Percentiles rank a stretch among this genome's conserved stretches.
Evolutionary conservation across 2,888 invertebrate species (phyloP).

Genomic region (Spisula solida): DNA sequence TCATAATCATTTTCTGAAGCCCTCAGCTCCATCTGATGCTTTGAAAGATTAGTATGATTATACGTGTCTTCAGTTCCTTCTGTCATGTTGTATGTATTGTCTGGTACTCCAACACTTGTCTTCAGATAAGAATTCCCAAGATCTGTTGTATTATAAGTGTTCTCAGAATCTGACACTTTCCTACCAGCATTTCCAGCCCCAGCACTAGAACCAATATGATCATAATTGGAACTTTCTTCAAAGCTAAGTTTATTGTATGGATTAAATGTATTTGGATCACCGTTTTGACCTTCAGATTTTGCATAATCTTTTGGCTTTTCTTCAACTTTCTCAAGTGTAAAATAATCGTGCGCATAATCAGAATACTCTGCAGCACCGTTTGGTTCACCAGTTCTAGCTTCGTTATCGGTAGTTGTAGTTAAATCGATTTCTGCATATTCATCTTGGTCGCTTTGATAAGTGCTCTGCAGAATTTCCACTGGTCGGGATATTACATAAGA

Average conservation of each 20-base stretch:
- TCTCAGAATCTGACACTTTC: not conserved
- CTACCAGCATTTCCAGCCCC: not conserved
- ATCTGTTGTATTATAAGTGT: not conserved
- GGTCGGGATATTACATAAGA: not conserved
- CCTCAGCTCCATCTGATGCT: not conserved
- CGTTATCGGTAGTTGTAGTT: not conserved
- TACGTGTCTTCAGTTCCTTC: not conserved
- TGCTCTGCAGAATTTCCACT: not conserved
- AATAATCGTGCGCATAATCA: not conserved
- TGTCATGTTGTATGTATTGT: not conserved
- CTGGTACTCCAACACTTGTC: not conserved
- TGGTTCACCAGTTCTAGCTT: not conserved
- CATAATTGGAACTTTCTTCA: not conserved
- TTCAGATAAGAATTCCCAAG: not conserved
- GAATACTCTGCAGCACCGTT: not conserved
- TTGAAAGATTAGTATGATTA: not conserved
- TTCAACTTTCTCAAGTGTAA: not conserved
- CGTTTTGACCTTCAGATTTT: not conserved
- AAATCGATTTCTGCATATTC: not conserved
- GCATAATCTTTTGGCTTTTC: not conserved
- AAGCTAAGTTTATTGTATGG: conserved; percentile 9
- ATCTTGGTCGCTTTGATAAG: not conserved
- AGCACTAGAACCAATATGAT: not conserved
- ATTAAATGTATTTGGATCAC: not conserved
- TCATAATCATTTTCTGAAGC: conserved; percentile 8